These are phyloP conservation scores for Drosophila subobscura DNA, from an alignment of 1,140 invertebrate species.

Conservation along the genomic window DNA sequence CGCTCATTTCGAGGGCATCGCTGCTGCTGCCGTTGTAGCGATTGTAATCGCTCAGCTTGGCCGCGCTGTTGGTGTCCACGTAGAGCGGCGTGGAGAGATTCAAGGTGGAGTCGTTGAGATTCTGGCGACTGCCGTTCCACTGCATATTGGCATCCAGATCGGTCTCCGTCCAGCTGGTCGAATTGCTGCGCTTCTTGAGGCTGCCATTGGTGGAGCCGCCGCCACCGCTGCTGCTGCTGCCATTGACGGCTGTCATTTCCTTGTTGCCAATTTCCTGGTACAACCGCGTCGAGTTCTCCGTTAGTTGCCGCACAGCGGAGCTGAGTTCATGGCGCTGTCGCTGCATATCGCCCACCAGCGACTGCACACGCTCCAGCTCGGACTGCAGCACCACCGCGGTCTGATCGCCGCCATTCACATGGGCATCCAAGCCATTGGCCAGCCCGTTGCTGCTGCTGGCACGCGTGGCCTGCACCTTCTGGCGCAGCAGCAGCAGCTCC, in stretches of 20 bases:
- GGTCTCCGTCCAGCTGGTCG: slow-evolving; percentile 92
- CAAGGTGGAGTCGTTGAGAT: slow-evolving; percentile 66
- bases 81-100: slow-evolving; percentile 84
- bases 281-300: slow-evolving; percentile 87
- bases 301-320: slow-evolving; percentile 91
- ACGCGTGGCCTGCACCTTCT: slow-evolving; percentile 90
- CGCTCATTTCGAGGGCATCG: slow-evolving; percentile 77
- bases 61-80: slow-evolving; percentile 84
- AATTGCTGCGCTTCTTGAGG: slow-evolving; percentile 83
- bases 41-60: slow-evolving; percentile 70
- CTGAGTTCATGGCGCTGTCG: slow-evolving; percentile 92
- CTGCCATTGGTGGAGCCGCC: slow-evolving; percentile 60
- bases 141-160: slow-evolving; percentile 91
- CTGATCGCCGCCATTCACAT: slow-evolving; percentile 83
- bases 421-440: slow-evolving; percentile 45
- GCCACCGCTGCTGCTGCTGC: slow-evolving; percentile 8
- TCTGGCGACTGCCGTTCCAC: slow-evolving; percentile 66
- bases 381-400: slow-evolving; percentile 89
- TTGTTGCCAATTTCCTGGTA: slow-evolving; percentile 82
- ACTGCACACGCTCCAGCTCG: slow-evolving; percentile 92
- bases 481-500: slow-evolving; percentile 92
- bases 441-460: slow-evolving; percentile 32
- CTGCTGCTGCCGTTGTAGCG: slow-evolving; percentile 74
- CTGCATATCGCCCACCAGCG: slow-evolving; percentile 92
- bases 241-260: slow-evolving; percentile 67